Base-by-base conservation (phyloP, 1,140 invertebrate genomes). In the Drosophila quadrilineata region DNA sequence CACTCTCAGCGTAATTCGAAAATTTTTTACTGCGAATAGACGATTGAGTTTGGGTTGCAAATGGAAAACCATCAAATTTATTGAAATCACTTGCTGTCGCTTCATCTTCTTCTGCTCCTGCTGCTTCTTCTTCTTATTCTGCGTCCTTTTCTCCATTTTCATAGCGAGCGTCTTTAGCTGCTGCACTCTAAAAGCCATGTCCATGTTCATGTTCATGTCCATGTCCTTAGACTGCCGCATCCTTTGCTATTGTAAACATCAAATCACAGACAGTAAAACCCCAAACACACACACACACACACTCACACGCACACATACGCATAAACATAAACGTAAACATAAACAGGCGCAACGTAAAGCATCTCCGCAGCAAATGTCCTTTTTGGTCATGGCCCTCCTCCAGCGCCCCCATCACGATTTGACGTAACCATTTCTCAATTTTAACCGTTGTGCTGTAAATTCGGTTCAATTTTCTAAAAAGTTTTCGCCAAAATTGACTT, bases 21-120 rank as follows among this genome's bases (percentile, higher is more conserved):
- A n/a, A 84, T 85, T 84, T 82, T 84, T 84, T 84, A 84, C 77
- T 74, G 79, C 79, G 74, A 79, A 85, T 84, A 74, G 79, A 84
- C 79, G 79, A 86, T 86, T 85, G 79, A 86, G 80, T 86, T 85
- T 85, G 79, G 75, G 75, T 76, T 88, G 85, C 86, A 87, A 87
- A 87, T 88, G 75, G 71, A 88, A 87, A 87, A 68, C 84, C 85
- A 87, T 87, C 75, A 87, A 87, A 87, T 87, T 87, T 87, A 87
- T 87, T 87, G 84, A 88, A 87, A 87, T 87, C 84, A 87, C 84
- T 87, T 87, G 68, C 75, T 68, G 66, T 49, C 56, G 52, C 58
- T 14, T 33, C 33, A 19, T 40, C 36, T 29, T 10, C 16, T 28
- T 50, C 53, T 48, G 38, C 36, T 21, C 12, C 22, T 24, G 10